Conservation (phyloP, 2,888 invertebrate genomes). For the Pollenia griseotomentosa region DNA sequence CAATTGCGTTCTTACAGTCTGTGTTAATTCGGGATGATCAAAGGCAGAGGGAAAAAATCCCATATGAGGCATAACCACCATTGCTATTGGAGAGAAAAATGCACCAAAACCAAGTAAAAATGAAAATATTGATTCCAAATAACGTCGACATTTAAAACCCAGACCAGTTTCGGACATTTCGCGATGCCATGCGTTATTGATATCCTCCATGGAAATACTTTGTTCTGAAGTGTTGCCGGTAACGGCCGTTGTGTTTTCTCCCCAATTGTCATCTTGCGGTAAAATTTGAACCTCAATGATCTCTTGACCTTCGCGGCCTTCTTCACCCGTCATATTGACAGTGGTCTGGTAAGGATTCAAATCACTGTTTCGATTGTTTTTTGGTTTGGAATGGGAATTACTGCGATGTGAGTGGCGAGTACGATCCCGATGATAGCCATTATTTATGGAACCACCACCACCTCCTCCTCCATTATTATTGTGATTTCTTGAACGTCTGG, state of each 20-base stretch:
- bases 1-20: constrained; percentile 88
- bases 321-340: constrained; percentile 89
- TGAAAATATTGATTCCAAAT: constrained; percentile 92
- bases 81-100: constrained; percentile 95
- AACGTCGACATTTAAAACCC: constrained; percentile 91
- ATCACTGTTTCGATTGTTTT: constrained; percentile 85
- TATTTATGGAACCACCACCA: constrained; percentile 84
- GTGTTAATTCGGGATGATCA: constrained; percentile 88
- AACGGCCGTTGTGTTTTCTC: constrained; percentile 98
- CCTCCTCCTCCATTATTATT: constrained; percentile 79
- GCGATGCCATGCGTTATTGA: constrained; percentile 93
- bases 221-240: constrained; percentile 98
- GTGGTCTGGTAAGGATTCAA: constrained; percentile 96
- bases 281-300: constrained; percentile 98
- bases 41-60: constrained; percentile 92
- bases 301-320: constrained; percentile 92
- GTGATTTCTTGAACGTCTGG: constrained; percentile 88
- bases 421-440: constrained; percentile 86
- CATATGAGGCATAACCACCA: constrained; percentile 97
- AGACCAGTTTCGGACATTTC: constrained; percentile 89
- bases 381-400: constrained; percentile 85
- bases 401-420: constrained; percentile 87
- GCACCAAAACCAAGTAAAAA: constrained; percentile 92
- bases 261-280: constrained; percentile 99
- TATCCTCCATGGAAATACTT: constrained; percentile 96